A percentile compares a stretch with the other conserved stretches of the same genome.
Evolutionary conservation across 2,797 vertebrate genomes (phyloP).

Genomic region (Sternarchorhynchus goeldii): DNA sequence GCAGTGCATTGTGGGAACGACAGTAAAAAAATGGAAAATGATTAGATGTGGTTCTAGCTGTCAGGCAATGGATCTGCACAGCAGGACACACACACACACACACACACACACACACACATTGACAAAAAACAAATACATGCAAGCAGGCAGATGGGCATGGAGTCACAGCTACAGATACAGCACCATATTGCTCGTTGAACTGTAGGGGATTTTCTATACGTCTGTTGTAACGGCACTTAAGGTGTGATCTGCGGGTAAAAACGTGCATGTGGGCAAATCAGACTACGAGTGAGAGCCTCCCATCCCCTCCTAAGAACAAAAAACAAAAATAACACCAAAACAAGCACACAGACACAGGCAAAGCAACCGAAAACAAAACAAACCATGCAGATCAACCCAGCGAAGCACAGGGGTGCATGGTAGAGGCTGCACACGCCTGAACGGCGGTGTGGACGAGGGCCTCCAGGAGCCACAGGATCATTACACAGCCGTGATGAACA

Average conservation of each 20-base stretch:
- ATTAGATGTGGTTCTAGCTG: constrained; percentile 64
- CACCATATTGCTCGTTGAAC: constrained; percentile 15
- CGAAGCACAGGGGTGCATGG: constrained; percentile 35
- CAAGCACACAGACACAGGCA: constrained; percentile 53
- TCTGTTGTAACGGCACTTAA: constrained; percentile 42
- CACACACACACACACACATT: constrained; percentile 12
- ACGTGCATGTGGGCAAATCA: constrained; percentile 60
- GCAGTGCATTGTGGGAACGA: constrained; percentile 78
- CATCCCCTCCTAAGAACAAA: constrained; percentile 78
- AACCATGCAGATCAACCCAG: constrained; percentile 51
- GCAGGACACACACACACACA: constrained; percentile 33
- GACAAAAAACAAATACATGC: constrained; percentile 8
- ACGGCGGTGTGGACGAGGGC: constrained; percentile 30
- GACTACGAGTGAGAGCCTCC: constrained; percentile 66
- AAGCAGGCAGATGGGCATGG: constrained; percentile 29
- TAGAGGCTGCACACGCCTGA: neutral
- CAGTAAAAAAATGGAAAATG: constrained; percentile 71
- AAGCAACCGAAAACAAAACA: constrained; percentile 34
- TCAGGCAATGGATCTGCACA: constrained; percentile 63
- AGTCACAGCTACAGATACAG: constrained; percentile 24
- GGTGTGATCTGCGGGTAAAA: constrained; percentile 45
- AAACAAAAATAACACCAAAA: constrained; percentile 49
- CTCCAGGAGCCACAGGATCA: constrained; percentile 17
- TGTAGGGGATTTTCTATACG: neutral
- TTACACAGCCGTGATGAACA: constrained; percentile 9